These are phyloP conservation scores for Porites rus DNA, from an alignment of 92 coral and sea anemone genomes.

Conservation along the genomic window DNA sequence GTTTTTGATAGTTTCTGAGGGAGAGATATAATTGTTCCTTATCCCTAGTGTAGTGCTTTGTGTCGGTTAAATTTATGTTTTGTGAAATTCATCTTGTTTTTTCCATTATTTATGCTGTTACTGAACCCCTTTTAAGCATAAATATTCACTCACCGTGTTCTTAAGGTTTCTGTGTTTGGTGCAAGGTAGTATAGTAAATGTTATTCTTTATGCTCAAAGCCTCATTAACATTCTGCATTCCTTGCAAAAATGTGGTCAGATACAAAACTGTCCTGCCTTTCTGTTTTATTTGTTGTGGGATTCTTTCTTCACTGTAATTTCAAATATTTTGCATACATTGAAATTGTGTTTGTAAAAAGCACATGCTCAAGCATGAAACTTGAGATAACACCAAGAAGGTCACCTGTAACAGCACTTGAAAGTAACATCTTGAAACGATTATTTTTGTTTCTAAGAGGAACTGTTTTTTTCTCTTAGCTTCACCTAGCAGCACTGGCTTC, in stretches of 20 bases:
- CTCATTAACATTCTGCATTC: constrained; percentile 18
- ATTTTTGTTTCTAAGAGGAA: too few species aligned
- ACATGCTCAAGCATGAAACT: neutral
- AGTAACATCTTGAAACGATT: too few species aligned
- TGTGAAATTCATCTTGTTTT: neutral
- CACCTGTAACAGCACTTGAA: too few species aligned
- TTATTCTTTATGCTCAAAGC: constrained; percentile 7
- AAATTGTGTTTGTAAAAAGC: neutral
- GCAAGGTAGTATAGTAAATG: neutral
- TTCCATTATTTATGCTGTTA: neutral
- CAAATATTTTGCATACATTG: constrained; percentile 18
- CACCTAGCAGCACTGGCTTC: constrained; percentile 97
- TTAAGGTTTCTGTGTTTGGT: neutral
- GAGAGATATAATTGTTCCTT: neutral
- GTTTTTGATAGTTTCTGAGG: neutral
- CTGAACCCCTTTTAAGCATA: neutral
- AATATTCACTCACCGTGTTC: neutral
- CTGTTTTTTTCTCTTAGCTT: constrained; percentile 57
- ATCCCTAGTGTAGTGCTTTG: neutral
- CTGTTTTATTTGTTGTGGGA: neutral
- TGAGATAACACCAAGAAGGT: neutral
- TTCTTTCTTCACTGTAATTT: neutral
- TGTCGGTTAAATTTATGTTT: neutral
- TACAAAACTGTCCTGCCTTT: neutral
- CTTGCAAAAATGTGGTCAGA: neutral